Evolutionary conservation across 2,888 invertebrate genomes (phyloP), one percentile per base, ranked within the genome.

Genomic region (Kryphioiulus occultus): DNA sequence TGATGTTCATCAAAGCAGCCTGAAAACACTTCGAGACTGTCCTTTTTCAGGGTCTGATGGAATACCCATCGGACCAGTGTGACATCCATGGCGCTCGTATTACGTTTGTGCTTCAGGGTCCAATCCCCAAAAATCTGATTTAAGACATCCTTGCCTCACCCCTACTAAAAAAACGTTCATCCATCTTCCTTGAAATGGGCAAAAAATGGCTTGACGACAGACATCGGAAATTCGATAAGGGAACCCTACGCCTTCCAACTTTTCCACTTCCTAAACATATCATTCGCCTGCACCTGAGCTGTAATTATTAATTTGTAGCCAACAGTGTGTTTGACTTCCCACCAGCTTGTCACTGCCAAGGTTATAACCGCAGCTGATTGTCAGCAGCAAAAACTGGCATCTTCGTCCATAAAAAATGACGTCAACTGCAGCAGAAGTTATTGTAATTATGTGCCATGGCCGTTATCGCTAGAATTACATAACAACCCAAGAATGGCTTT

Each of bases 391-490:
- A 59, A 59, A 59, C 3, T 26, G 10, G 0, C 26, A 10, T 68
- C 68, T 10, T 26, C 68, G 7, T 0, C 9, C 7, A 26, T 22
- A 68, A 26, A 68, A 22, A n/a, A 68, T 68, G n/a, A 22, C 68
- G 22, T 26, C 68, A 26, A 22, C 68, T 68, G 17, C 53, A 19
- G 19, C 53, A 47, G 22, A 26, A 22, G 7, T 22, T 68, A 68
- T 68, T 68, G 22, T 26, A 68, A 68, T 68, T 68, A 68, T 68
- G 68, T 68, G 68, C 68, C 68, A 68, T 7, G 68, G 26, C 26
- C 22, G 26, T 68, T 68, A 68, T 68, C 68, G 26, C 68, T 68
- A 68, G 26, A 68, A 68, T 68, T 68, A 68, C 68, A 26, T 68
- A 59, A n/a, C 59, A 59, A 59, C 59, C 59, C n/a, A 59, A 59